A percentile compares a stretch with the other conserved stretches of the same genome.
phyloP scores from a whole-genome alignment of 2,113 vertebrate species.

The Plestiodon gilberti region DNA sequence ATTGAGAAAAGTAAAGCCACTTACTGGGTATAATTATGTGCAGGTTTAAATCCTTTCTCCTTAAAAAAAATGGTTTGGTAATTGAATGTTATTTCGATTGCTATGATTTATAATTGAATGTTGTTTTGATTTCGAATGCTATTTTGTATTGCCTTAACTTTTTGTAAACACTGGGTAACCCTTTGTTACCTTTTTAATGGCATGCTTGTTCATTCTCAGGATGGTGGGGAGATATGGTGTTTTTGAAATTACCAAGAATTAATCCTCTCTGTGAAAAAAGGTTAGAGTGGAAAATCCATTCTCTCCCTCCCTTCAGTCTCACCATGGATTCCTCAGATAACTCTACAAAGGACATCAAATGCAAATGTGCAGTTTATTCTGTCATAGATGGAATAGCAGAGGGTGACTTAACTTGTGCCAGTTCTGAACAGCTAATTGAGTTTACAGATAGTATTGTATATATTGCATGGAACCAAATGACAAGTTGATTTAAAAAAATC shows the following conservation, averaged over 20 bases:
- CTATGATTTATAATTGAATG: no score
- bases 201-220: not conserved
- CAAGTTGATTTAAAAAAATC: no score
- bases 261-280: not conserved
- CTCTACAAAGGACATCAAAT: not conserved
- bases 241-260: not conserved
- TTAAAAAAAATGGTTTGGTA: not conserved
- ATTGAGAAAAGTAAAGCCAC: slow-evolving; percentile 26
- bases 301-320: no score
- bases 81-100: no score
- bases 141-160: slow-evolving; percentile 1
- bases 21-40: not conserved
- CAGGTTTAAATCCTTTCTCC: not conserved
- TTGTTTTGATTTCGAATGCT: no score
- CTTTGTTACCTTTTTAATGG: not conserved
- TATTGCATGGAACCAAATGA: no score
- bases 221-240: not conserved
- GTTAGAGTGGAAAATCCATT: not conserved
- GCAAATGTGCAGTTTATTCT: not conserved
- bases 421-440: no score
- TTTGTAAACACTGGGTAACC: not conserved
- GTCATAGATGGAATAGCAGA: not conserved
- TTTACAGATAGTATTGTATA: no score
- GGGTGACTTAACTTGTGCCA: no score
- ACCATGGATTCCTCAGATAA: not conserved